Evolutionary conservation across 2,797 vertebrate species (phyloP).

Genomic region (Amblyraja radiata): DNA sequence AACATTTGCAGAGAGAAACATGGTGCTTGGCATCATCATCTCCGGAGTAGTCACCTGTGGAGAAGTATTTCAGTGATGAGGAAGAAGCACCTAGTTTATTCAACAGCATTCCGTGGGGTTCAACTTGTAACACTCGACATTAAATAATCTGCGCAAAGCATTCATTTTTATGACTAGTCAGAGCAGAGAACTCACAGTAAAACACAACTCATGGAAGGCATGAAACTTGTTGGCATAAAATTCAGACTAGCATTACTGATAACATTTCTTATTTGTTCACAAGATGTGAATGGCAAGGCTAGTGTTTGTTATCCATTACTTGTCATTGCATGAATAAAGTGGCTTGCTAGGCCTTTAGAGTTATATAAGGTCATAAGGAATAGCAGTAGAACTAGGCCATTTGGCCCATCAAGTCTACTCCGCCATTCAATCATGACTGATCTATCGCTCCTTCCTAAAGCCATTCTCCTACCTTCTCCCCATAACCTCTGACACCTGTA

Average conservation of each 20-base stretch:
- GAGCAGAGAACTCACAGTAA: neutral
- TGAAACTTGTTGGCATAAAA: constrained; percentile 66
- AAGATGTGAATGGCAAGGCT: constrained; percentile 42
- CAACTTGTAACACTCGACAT: neutral
- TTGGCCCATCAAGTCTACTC: too few species aligned
- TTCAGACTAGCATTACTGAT: constrained; percentile 75
- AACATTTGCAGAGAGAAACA: constrained; percentile 82
- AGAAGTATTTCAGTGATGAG: constrained; percentile 33
- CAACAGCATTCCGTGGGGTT: neutral
- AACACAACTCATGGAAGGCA: constrained; percentile 33
- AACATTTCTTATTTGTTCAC: constrained; percentile 73
- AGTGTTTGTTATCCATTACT: too few species aligned
- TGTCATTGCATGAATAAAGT: too few species aligned
- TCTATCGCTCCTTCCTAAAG: too few species aligned
- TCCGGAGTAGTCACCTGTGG: constrained; percentile 87
- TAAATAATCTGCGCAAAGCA: neutral
- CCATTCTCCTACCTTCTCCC: too few species aligned
- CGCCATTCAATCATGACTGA: too few species aligned
- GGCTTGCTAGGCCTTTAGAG: too few species aligned
- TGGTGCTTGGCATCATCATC: constrained; percentile 86
- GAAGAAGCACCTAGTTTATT: neutral
- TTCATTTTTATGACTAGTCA: neutral
- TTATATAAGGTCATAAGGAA: too few species aligned
- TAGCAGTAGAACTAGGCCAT: too few species aligned
- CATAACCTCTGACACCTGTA: too few species aligned